Evolutionary conservation across 2,797 vertebrate genomes (phyloP), one percentile per base, ranked within the genome.

Genomic region (Falco biarmicus): DNA sequence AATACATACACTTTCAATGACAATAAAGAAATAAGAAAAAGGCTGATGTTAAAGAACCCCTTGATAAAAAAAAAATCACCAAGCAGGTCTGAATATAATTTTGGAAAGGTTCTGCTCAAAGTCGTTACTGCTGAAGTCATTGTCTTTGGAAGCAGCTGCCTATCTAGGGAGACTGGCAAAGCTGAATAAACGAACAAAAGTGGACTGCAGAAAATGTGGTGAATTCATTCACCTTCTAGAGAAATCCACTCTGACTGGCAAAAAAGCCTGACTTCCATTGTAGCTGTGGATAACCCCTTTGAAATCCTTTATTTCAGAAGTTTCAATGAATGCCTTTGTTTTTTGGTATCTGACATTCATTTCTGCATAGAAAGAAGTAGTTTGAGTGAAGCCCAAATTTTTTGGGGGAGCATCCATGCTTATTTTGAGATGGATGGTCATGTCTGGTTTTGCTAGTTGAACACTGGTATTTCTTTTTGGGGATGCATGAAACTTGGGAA

Each of bases 91-190:
- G 24, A 91, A 64, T 65, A 43, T 51, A 34, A 60, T 84, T 93
- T 93, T 86, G 31, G 73, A 81, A 61, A 89, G 47, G n/a, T 89
- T 93, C 68, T 88, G 60, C n/a, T 92, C 28, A 22, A 91, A 93
- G 47, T 79, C 63, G 39, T 82, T 93, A 26, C 22, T 84, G 79
- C 73, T 88, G 53, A 69, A 92, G 34, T 84, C 93, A 45, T 4
- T 66, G 69, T 59, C 59, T 70, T 51, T 87, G 77, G 84, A 84
- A 88, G 50, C 3, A 3, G 65, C 43, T 90, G 87, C 68, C 50
- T 60, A 50, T 76, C 63, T 64, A 79, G 63, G 61, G 43, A 81
- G 56, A 78, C 73, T 39, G 37, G 73, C 61, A 88, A 93, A 92
- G 37, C 63, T 84, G 73, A 39, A 50, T 56, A 86, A 82, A 85